A percentile compares a stretch with the other conserved stretches of the same genome.
Conservation (phyloP, 2,797 vertebrate species). For the Philypnodon macrostomus region DNA sequence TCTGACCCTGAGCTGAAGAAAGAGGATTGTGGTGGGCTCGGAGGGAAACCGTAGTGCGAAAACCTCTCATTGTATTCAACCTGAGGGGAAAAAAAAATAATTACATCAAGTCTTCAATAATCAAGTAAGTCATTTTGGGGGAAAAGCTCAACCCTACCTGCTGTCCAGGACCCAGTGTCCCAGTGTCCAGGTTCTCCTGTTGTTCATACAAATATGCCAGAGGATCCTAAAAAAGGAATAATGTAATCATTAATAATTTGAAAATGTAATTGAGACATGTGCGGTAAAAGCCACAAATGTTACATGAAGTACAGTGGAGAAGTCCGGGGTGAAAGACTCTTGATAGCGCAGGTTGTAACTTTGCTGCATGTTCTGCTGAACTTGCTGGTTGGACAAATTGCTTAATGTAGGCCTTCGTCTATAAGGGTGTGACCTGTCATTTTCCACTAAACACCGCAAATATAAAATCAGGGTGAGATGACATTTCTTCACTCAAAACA, state of each 20-base stretch:
- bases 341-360: slow-evolving; percentile 76
- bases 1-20: slow-evolving; percentile 80
- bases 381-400: slow-evolving; percentile 71
- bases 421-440: slow-evolving; percentile 77
- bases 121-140: no score
- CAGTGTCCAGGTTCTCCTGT: slow-evolving; percentile 69
- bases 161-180: slow-evolving; percentile 64
- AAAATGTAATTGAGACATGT: background rate
- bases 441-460: slow-evolving; percentile 49
- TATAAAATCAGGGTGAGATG: background rate
- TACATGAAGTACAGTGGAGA: slow-evolving; percentile 76
- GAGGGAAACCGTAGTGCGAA: slow-evolving; percentile 59
- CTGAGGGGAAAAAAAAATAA: no score
- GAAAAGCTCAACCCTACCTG: no score
- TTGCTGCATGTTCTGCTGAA: slow-evolving; percentile 59
- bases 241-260: background rate
- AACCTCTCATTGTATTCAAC: slow-evolving; percentile 69
- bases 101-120: no score
- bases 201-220: slow-evolving; percentile 73
- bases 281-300: background rate
- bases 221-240: slow-evolving; percentile 56
- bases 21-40: slow-evolving; percentile 75
- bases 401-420: slow-evolving; percentile 77
- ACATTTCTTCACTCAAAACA: background rate
- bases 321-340: slow-evolving; percentile 79